Evolutionary conservation across 1,140 invertebrate genomes (phyloP).

Genomic region (Brachionus sp.): DNA sequence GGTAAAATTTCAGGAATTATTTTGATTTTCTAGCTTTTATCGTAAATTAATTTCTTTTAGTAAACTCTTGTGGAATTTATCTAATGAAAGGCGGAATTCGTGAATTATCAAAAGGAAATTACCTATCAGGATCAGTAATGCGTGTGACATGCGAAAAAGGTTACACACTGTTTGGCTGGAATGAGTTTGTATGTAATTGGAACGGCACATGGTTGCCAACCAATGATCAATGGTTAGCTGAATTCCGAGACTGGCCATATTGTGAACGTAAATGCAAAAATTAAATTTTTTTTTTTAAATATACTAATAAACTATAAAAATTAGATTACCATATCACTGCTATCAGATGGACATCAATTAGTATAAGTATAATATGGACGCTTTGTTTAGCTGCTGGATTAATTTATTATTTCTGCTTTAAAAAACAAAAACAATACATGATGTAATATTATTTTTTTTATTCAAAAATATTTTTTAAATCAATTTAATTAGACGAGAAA

Average conservation of each 20-base stretch:
- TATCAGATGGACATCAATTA: slow-evolving; percentile 41
- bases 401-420: slow-evolving; percentile 32
- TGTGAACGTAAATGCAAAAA: slow-evolving; percentile 27
- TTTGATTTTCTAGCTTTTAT: background rate
- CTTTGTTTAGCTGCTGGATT: background rate
- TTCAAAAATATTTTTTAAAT: background rate
- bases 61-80: slow-evolving; percentile 46
- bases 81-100: slow-evolving; percentile 32
- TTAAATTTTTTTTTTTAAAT: background rate
- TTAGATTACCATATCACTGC: slow-evolving; percentile 46
- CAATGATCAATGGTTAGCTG: slow-evolving; percentile 30
- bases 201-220: slow-evolving; percentile 45
- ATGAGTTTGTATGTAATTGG: slow-evolving; percentile 43
- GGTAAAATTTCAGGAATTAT: background rate
- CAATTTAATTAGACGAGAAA: background rate
- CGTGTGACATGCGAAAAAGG: slow-evolving; percentile 31
- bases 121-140: slow-evolving; percentile 39
- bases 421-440: slow-evolving; percentile 19
- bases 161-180: slow-evolving; percentile 44
- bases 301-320: background rate
- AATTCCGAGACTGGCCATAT: slow-evolving; percentile 46
- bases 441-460: slow-evolving; percentile 13
- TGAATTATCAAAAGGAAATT: slow-evolving; percentile 40
- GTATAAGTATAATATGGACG: slow-evolving; percentile 45
- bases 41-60: background rate